Conservation (phyloP, 2,888 invertebrate species). For the Pedicia rivosa region DNA sequence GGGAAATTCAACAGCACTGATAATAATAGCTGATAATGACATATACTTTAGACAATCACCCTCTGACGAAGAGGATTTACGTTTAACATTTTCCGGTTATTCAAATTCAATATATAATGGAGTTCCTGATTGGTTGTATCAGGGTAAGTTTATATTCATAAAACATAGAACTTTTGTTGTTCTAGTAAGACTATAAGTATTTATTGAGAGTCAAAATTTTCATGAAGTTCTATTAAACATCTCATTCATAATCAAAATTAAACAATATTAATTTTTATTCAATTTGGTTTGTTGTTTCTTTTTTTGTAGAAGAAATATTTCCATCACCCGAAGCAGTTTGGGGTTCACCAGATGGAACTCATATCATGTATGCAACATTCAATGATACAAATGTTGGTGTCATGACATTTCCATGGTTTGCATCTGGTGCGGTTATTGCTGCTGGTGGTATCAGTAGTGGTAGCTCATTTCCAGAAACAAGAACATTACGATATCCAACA, state of each 20-base stretch:
- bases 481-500: conserved; percentile 71
- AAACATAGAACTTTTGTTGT: not conserved
- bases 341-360: conserved; percentile 68
- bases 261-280: not conserved
- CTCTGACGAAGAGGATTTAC: conserved; percentile 45
- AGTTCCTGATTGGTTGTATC: conserved; percentile 92
- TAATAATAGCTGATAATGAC: conserved; percentile 77
- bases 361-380: conserved; percentile 72
- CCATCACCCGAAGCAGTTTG: conserved; percentile 68
- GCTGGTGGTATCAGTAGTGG: conserved; percentile 36
- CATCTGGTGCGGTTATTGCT: conserved; percentile 47
- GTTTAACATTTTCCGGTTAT: conserved; percentile 58
- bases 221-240: too few species aligned
- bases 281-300: not conserved
- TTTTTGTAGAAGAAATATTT: conserved; percentile 68
- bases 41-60: conserved; percentile 68
- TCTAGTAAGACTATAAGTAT: too few species aligned
- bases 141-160: conserved; percentile 47
- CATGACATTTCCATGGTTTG: conserved; percentile 69
- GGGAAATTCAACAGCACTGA: conserved; percentile 56
- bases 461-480: conserved; percentile 60
- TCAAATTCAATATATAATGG: conserved; percentile 82
- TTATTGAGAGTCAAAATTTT: too few species aligned
- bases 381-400: conserved; percentile 66
- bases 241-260: not conserved